Evolutionary conservation across 23 tunicate genomes (phyloP), one percentile per base, ranked within the genome.

Genomic region (Aplidium turbinatum): DNA sequence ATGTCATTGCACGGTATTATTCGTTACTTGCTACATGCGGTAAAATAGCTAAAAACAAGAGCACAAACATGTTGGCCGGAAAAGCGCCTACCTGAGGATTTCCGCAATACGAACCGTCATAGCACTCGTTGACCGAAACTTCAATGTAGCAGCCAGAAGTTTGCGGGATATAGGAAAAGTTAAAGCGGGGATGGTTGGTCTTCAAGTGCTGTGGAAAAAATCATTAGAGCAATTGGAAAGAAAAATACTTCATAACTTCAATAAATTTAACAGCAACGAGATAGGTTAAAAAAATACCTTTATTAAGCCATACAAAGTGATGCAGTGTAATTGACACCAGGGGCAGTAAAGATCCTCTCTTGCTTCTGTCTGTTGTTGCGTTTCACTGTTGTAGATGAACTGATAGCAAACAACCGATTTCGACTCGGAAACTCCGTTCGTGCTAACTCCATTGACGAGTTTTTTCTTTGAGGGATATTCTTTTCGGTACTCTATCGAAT

Each of bases 301-400:
- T 30, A 89, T 63, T 27, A 89, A 62, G 35, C 96, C 89, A 35
- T 89, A 89, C 35, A 89, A 53, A 46, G 85, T 57, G 68, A 89
- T 77, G 68, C 97, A 91, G 58, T 84, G 84, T 31, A 91, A 45
- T 40, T 70, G 83, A 60, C 97, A 91, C 97, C 97, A 91, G 1
- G 97, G 97, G 35, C 97, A 91, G 52, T 54, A 47, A 19, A 78
- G 67, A 57, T 91, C 97, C 25, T 84, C 81, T 57, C 91, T 56
- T 9, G 87, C 84, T 56, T 91, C 91, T 5, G 97, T 91, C 55
- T 91, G 97, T 56, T 91, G 97, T 27, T 85, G 97, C 7, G 87
- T 84, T 35, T 84, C 84, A 56, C 58, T 84, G 92, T 84, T 91
- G 57, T 91, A 91, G 57, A 91, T 84, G 79, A 91, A 91, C 64